phyloP scores from a whole-genome alignment of 2,113 vertebrate species.

The Coreoperca whiteheadi region DNA sequence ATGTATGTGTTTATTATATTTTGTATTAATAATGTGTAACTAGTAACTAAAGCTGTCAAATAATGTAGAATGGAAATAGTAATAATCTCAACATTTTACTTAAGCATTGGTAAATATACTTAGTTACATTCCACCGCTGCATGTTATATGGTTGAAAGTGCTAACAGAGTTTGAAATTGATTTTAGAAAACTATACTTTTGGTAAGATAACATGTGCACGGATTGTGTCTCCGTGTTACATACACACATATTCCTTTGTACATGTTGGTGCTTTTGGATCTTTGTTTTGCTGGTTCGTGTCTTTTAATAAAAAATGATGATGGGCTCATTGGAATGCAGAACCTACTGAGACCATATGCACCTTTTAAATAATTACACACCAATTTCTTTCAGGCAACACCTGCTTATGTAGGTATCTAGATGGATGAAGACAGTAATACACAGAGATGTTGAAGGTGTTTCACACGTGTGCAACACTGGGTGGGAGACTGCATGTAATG shows the following conservation, averaged over 20 bases:
- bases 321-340: not conserved
- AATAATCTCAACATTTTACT: too few species aligned
- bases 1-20: not conserved
- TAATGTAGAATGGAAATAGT: not conserved
- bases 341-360: not conserved
- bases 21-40: not conserved
- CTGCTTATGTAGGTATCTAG: not conserved
- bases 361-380: constrained; percentile 3
- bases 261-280: not conserved
- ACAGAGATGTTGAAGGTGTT: not conserved
- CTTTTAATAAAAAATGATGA: not conserved
- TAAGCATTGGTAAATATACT: too few species aligned
- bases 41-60: not conserved
- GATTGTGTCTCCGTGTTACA: not conserved
- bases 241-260: not conserved
- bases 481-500: not conserved
- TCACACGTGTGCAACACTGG: not conserved
- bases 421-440: not conserved
- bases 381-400: not conserved
- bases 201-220: too few species aligned
- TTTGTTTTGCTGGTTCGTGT: not conserved
- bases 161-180: too few species aligned
- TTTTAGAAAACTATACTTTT: too few species aligned
- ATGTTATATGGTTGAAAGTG: too few species aligned
- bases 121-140: too few species aligned